Evolutionary conservation across 2,797 vertebrate species (phyloP).

Genomic region (Argya squamiceps): DNA sequence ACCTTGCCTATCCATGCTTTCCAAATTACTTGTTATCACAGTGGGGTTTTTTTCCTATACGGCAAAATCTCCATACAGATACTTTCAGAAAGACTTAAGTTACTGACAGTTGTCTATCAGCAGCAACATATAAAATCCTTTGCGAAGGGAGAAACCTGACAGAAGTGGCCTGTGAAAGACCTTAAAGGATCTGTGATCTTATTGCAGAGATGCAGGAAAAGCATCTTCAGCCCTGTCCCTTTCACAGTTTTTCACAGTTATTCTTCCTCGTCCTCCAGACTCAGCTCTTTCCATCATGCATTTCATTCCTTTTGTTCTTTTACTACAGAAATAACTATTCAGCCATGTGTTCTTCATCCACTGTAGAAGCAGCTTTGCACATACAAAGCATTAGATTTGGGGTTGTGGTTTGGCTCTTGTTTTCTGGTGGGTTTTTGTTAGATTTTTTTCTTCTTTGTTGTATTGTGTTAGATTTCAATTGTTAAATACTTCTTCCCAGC

Average conservation of each 20-base stretch:
- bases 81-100: background rate
- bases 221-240: background rate
- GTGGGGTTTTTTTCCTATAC: background rate
- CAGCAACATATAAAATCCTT: background rate
- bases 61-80: background rate
- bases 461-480: background rate
- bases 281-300: background rate
- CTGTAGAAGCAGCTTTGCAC: background rate
- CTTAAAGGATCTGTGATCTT: background rate
- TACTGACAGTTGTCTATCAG: background rate
- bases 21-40: background rate
- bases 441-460: background rate
- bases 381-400: background rate
- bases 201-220: background rate
- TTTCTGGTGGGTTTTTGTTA: background rate
- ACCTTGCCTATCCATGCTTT: background rate
- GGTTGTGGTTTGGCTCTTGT: background rate
- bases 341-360: background rate
- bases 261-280: background rate
- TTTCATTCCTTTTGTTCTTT: background rate
- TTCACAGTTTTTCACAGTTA: background rate
- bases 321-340: background rate
- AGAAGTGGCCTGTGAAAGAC: background rate
- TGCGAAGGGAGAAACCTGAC: background rate
- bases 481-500: background rate